These are phyloP conservation scores for Heterotis niloticus DNA, from an alignment of 2,113 vertebrate genomes.

Conservation along the genomic window DNA sequence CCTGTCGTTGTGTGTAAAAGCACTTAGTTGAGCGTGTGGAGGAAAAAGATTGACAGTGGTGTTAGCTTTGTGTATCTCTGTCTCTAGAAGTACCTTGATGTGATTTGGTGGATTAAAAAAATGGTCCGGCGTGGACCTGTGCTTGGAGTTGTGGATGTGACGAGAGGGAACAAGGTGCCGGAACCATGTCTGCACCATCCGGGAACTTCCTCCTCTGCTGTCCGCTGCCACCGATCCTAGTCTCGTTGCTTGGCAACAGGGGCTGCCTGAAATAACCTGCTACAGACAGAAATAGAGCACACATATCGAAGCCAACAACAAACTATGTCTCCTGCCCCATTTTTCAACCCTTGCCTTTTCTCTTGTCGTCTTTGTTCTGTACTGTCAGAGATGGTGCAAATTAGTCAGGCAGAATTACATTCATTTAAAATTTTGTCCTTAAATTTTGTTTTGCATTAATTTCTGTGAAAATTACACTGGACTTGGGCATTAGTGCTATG, in stretches of 20 bases:
- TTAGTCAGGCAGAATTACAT: neutral
- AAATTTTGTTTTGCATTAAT: neutral
- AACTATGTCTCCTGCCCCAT: conserved; percentile 29
- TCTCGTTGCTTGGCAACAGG: conserved; percentile 53
- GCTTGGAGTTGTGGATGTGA: neutral
- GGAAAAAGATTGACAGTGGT: neutral
- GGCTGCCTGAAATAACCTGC: conserved; percentile 48
- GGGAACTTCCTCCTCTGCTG: conserved; percentile 39
- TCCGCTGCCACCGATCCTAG: conserved; percentile 29
- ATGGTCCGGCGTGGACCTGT: neutral
- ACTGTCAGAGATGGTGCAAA: neutral
- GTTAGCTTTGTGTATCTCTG: neutral
- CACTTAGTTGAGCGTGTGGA: neutral
- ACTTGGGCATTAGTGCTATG: neutral
- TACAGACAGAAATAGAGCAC: conserved; percentile 49
- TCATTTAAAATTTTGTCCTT: neutral
- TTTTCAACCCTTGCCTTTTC: neutral
- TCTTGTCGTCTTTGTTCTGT: conserved; percentile 16
- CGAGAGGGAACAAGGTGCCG: conserved; percentile 18
- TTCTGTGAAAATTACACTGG: neutral
- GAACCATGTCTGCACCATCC: conserved; percentile 32
- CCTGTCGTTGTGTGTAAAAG: neutral
- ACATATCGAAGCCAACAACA: conserved; percentile 38
- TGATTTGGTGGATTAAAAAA: neutral
- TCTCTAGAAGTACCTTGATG: neutral